Evolutionary conservation across 1,140 invertebrate species (phyloP).

Genomic region (Cryptotermes secundus): DNA sequence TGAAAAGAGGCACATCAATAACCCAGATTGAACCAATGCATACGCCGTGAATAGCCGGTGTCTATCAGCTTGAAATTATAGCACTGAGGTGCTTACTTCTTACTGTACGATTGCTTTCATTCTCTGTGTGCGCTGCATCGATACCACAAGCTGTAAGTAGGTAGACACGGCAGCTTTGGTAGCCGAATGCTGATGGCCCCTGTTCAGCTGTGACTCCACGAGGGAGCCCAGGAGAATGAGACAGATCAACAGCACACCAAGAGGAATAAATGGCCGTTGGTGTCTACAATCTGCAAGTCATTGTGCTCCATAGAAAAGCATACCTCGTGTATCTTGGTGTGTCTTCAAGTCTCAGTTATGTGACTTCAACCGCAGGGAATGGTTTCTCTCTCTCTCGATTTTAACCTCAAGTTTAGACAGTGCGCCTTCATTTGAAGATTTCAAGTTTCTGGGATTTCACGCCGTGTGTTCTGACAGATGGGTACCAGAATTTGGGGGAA

Average conservation of each 20-base stretch:
- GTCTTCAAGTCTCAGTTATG: neutral
- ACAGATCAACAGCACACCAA: neutral
- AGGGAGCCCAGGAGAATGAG: neutral
- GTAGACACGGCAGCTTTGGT: neutral
- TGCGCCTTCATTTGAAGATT: too few species aligned
- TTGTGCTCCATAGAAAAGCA: neutral
- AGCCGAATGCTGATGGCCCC: neutral
- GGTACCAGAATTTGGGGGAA: too few species aligned
- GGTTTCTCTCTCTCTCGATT: neutral
- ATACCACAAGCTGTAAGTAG: neutral
- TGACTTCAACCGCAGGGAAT: neutral
- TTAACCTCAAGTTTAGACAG: too few species aligned
- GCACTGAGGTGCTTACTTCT: neutral
- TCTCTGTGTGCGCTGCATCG: neutral
- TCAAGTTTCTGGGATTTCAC: too few species aligned
- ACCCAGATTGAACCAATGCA: too few species aligned
- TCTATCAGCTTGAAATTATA: too few species aligned
- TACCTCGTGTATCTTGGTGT: neutral
- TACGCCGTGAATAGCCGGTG: too few species aligned
- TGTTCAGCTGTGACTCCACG: neutral
- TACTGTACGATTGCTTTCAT: neutral
- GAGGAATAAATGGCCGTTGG: neutral
- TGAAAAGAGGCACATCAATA: too few species aligned
- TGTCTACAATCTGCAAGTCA: neutral
- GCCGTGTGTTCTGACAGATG: too few species aligned